A percentile compares a stretch with the other conserved stretches of the same genome.
Evolutionary conservation across 1,140 invertebrate species (phyloP).

Genomic region (Belonocnema kinseyi): DNA sequence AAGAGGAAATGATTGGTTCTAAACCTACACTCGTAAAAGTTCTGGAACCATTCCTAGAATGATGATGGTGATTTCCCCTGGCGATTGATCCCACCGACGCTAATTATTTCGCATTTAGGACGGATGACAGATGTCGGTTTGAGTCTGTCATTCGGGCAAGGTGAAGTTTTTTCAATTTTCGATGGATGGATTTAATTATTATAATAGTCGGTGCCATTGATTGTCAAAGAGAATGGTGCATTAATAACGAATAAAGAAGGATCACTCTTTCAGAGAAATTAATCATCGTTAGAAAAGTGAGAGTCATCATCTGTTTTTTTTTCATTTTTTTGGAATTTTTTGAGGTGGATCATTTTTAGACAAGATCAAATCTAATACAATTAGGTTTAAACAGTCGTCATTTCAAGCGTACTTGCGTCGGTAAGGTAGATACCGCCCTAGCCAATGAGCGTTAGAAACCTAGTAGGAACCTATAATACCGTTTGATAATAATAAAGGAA

Average conservation of each 20-base stretch:
- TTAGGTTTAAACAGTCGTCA: no score
- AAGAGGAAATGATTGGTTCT: constrained; percentile 21
- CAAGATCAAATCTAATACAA: no score
- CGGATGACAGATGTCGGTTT: constrained; percentile 1
- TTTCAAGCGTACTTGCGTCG: no score
- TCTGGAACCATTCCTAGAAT: constrained; percentile 5
- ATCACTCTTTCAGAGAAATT: not conserved
- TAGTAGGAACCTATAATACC: no score
- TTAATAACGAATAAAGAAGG: not conserved
- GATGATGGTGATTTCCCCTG: not conserved
- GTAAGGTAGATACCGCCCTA: no score
- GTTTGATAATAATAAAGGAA: no score
- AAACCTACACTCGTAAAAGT: not conserved
- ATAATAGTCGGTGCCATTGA: constrained; percentile 32
- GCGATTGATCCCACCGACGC: constrained; percentile 11
- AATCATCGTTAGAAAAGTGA: not conserved
- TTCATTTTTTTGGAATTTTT: no score
- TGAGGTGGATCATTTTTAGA: no score
- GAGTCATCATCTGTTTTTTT: no score
- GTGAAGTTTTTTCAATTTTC: constrained; percentile 15
- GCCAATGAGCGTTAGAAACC: no score
- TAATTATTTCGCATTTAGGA: constrained; percentile 19
- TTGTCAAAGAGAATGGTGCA: not conserved
- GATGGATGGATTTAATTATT: not conserved
- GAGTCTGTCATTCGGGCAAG: not conserved